Evolutionary conservation across 2,888 invertebrate species (phyloP), one percentile per base, ranked within the genome.

Genomic region (Aleiodes testaceus): DNA sequence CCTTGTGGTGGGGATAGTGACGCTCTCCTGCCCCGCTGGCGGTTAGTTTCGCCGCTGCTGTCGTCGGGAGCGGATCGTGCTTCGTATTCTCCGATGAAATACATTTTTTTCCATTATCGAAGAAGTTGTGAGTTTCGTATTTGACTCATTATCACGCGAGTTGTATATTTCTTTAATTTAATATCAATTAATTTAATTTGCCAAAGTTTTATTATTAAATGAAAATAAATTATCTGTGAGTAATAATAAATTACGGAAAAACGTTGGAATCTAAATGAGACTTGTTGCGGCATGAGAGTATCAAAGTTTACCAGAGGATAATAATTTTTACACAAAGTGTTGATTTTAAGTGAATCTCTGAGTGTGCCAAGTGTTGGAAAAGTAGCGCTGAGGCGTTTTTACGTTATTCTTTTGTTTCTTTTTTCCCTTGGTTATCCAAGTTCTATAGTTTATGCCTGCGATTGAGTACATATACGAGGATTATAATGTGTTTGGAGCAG

Each of bases 41-140:
- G 77, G 79, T 82, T 80, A 84, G 84, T 84, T 81, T 80, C 83
- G 79, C 83, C 81, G 81, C 80, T 80, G 82, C 81, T 81, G 80
- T 77, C 79, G 81, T 77, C 76, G 79, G 75, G 79, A 80, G 77
- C 76, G 80, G 76, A 77, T 81, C 78, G 82, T 73, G 78, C 77
- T 77, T 72, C 71, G 69, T 67, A 9, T 36, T 36, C 59, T 78
- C 70, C 74, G 26, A 5, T 74, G 72, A 70, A 70, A 72, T 68
- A 72, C 59, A 59, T 36, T 59, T 42, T 72, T 69, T 70, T 66
- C 71, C 50, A 42, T 59, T 59, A 11, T 59, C 36, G 42, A 59
- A 18, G 18, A 11, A 59, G 26, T 42, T 59, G 6, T n/a, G 49
- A 11, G 42, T 36, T 2, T 36, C 16, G 26, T 42, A 11, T 59